Conservation (phyloP, 2,113 vertebrate species). For the Scartelaos histophorus region DNA sequence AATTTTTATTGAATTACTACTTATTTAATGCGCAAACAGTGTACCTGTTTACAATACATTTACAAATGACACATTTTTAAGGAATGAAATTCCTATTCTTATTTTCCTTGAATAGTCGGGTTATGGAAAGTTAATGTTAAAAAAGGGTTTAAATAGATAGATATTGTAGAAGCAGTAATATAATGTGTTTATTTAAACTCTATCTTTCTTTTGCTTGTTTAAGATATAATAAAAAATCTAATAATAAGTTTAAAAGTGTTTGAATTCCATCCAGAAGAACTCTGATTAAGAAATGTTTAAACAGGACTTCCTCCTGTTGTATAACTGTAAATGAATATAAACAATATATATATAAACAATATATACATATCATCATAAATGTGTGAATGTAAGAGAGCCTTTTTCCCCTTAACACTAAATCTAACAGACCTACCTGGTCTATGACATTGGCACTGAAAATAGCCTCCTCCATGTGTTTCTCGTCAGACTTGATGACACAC, state of each 20-base stretch:
- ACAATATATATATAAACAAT: too few species aligned
- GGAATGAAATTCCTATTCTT: neutral
- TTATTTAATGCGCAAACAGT: neutral
- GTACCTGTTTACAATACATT: neutral
- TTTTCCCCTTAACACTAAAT: neutral
- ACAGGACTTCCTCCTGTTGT: neutral
- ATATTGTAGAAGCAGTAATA: too few species aligned
- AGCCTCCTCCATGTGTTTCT: slow-evolving; percentile 90
- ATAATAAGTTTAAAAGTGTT: too few species aligned
- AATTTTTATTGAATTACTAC: neutral
- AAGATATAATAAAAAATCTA: too few species aligned
- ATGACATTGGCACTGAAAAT: slow-evolving; percentile 86
- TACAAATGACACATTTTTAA: neutral
- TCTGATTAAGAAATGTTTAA: too few species aligned
- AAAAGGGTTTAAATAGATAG: too few species aligned
- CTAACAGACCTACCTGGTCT: slow-evolving; percentile 80
- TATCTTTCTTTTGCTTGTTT: too few species aligned
- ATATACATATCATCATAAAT: too few species aligned
- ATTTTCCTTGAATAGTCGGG: neutral
- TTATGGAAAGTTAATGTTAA: too few species aligned
- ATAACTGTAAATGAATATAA: too few species aligned
- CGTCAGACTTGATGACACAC: slow-evolving; percentile 87
- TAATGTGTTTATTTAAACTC: too few species aligned
- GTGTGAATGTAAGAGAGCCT: neutral
- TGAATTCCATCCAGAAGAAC: too few species aligned